Conservation (phyloP, 2,888 invertebrate genomes). For the Agrochola lota region DNA sequence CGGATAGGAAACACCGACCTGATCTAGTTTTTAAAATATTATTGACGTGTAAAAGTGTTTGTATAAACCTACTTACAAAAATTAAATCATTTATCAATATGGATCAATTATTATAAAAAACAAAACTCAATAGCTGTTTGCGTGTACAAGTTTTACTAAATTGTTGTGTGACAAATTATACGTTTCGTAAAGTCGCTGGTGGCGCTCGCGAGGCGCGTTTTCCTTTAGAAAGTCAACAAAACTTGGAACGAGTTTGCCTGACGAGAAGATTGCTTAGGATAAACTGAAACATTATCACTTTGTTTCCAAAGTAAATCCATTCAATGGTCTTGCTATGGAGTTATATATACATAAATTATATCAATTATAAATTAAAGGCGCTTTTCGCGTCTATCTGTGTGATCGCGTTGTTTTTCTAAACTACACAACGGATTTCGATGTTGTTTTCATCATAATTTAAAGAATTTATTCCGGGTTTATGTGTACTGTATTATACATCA, state of each 20-base stretch:
- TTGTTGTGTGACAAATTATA: constrained; percentile 27
- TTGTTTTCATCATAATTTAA: not conserved
- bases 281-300: constrained; percentile 29
- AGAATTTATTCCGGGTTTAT: not conserved
- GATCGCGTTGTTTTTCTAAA: not conserved
- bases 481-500: too few relatives aligned
- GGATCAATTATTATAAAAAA: too few relatives aligned
- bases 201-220: constrained; percentile 22
- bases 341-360: too few relatives aligned
- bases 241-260: constrained; percentile 41
- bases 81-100: not conserved
- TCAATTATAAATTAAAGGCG: not conserved
- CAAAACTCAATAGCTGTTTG: not conserved
- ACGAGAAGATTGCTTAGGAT: constrained; percentile 22
- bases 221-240: constrained; percentile 56
- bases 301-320: constrained; percentile 9
- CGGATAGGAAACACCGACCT: too few relatives aligned
- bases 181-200: constrained; percentile 17
- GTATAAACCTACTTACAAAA: not conserved
- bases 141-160: not conserved
- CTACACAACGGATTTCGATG: not conserved
- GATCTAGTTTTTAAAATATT: not conserved
- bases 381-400: not conserved
- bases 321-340: not conserved
- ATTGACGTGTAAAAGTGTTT: not conserved